Base-by-base conservation (phyloP, 2,888 invertebrate species). In the Agonopterix arenella region DNA sequence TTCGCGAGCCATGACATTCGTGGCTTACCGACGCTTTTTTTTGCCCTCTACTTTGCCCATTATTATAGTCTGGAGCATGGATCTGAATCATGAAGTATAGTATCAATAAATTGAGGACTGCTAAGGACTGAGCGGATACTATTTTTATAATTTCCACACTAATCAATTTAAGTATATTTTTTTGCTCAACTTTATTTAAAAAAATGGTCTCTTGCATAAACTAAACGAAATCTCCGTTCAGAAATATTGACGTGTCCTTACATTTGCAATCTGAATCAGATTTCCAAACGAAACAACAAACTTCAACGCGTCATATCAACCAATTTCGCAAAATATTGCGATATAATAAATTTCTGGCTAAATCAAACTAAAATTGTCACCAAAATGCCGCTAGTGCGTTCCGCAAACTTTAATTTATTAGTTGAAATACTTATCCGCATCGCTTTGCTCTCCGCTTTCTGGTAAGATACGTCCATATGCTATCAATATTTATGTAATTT, bases 391-490 rank as follows among this genome's bases (percentile, higher is more conserved):
- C 58, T 88, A 56, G 78, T 86, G 62, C 81, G 88, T 58, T 84
- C 88, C 0, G 84, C 85, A 1, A 86, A 72, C 63, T 76, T 73
- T 51, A 86, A 80, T 68, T 69, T 90, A 66, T 77, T 89, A 52
- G 64, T 90, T 28, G 92, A 92, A 71, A 81, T 91, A 44, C 64
- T 80, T 28, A 68, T 91, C 48, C 82, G 92, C 0, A 78, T 91
- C 8, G 55, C 75, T 28, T 72, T 92, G 45, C 59, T 91, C 18
- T 70, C 89, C 10, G 64, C 83, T 16, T 92, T 92, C 66, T 86
- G 90, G 92, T 92, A 80, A 90, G 90, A 73, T 11, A 47, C 1
- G 11, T 53, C 71, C 74, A 73, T 80, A 78, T 79, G 70, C 5
- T 64, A 16, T 38, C 11, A 57, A 42, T 51, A 56, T 52, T 53